Evolutionary conservation across 1,140 invertebrate species (phyloP).

Genomic region (Drosophila ercepeae): DNA sequence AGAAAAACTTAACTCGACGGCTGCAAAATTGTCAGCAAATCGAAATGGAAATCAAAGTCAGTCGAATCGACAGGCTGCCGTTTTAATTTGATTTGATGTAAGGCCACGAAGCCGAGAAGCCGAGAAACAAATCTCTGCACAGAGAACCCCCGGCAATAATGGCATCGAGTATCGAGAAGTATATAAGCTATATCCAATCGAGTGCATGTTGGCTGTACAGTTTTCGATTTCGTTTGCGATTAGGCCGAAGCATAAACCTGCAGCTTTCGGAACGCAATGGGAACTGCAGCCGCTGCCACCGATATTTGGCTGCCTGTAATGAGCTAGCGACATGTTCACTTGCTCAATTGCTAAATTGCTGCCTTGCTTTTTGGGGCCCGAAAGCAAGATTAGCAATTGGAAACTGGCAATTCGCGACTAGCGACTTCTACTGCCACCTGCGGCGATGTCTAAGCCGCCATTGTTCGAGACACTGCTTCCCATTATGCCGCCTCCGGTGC

Average conservation of each 20-base stretch:
- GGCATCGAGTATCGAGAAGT: background rate
- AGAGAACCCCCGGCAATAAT: constrained; percentile 18
- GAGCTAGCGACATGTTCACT: constrained; percentile 51
- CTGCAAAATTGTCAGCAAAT: constrained; percentile 69
- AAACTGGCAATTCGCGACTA: constrained; percentile 31
- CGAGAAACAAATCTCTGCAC: constrained; percentile 18
- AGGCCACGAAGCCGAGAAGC: constrained; percentile 7
- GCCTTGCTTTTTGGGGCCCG: constrained; percentile 23
- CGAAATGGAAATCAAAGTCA: constrained; percentile 67
- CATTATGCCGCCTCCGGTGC: constrained; percentile 16
- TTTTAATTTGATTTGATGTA: constrained; percentile 73
- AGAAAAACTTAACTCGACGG: constrained; percentile 57
- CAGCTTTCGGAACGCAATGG: background rate
- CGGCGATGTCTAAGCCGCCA: constrained; percentile 37
- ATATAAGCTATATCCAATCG: constrained; percentile 13
- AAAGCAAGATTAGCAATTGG: constrained; percentile 34
- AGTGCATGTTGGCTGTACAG: constrained; percentile 22
- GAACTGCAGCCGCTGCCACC: background rate
- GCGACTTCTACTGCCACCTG: constrained; percentile 34
- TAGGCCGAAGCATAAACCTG: constrained; percentile 34
- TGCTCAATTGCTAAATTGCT: constrained; percentile 50
- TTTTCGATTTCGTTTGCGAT: constrained; percentile 74
- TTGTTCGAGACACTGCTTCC: constrained; percentile 28
- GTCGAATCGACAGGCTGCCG: constrained; percentile 51
- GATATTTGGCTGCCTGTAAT: constrained; percentile 42